Base-by-base conservation (phyloP, 2,888 invertebrate species). In the Plebejus argus region DNA sequence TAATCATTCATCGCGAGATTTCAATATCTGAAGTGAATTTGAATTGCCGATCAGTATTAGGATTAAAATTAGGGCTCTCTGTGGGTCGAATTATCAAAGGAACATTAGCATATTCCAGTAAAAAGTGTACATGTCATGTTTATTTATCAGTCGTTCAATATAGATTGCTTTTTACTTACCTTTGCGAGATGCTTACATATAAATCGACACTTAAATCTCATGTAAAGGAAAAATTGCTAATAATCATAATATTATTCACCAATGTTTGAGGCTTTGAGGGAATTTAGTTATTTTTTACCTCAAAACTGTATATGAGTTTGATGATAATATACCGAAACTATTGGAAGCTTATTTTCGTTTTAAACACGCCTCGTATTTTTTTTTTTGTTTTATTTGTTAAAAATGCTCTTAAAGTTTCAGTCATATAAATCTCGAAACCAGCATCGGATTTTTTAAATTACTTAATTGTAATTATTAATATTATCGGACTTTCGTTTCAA, bases 1-100 rank as follows among this genome's bases (percentile, higher is more conserved):
- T 79, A 79, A 81, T 80, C 79, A 81, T 79, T 81, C 80, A 80
- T 80, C 80, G 80, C 80, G 79, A 79, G 81, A 81, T 81, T 80
- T 81, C 82, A 82, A 82, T 82, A 81, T 82, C 81, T 78, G 79
- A 76, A 75, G 76, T 56, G 49, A 79, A 82, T 81, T 78, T 79
- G 77, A 80, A 81, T 77, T 79, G 79, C 79, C 76, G 78, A 81
- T 79, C 18, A 45, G 53, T 74, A 74, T 76, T 78, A 76, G 39
- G 58, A 74, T 76, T 76, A 66, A 78, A 78, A 78, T 76, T 61
- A 78, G 74, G 71, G 35, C 45, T 76, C 71, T 58, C 71, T 76
- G 76, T 72, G 76, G 66, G 28, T 12, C 66, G 66, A 33, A 15
- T 35, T 77, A 10, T 74, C 61, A 45, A 71, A 70, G 71, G 70